Base-by-base conservation (phyloP, 2,113 vertebrate genomes). In the Ornithorhynchus anatinus region DNA sequence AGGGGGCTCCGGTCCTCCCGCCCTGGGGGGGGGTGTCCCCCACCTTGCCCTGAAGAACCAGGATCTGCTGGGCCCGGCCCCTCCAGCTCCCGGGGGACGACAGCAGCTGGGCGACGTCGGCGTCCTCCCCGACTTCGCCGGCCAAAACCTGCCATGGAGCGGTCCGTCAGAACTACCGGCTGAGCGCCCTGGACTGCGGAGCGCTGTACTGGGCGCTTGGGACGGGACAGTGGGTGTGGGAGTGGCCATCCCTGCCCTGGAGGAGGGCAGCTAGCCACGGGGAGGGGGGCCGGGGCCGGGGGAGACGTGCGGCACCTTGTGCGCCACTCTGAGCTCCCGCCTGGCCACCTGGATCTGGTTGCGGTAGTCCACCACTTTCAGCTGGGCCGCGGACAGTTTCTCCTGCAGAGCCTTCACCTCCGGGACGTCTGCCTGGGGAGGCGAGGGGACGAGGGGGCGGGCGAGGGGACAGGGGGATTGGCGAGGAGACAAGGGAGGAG, bases 51-150 rank as follows among this genome's bases (percentile, higher is more conserved):
- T 98, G 96, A 33, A 99, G 84, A 71, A 92, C 84, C 1, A 98
- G 92, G 27, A 99, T 98, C 75, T 98, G 97, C 79, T 99, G 97
- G 7, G 97, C 94, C 13, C 97, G 92, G 5, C 97, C 97, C 67
- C 97, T 91, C 91, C 96, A 98, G 79, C 72, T 91, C 50, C 96
- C 94, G 0, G 93, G 91, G 14, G 72, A 88, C 72, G 67, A 82
- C 44, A 97, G 56, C 29, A 98, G 85, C 36, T 89, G 95, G 64
- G 94, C 95, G 45, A 99, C 50, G 29, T 81, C 96, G 68, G 97
- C 89, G 1, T 95, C 96, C 57, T 98, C 97, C 10, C 98, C 98
- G 5, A 97, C 84, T 88, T 99, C 97, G 31, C 60, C 95, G 72
- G 85, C 85, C 67, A 99, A 81, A 79, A 96, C 94, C 98, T 99